Percentiles rank a stretch among this genome's conserved stretches.
These are phyloP conservation scores for Pantherophis alleghaniensis DNA, from an alignment of 2,797 vertebrate species.

Conservation along the genomic window DNA sequence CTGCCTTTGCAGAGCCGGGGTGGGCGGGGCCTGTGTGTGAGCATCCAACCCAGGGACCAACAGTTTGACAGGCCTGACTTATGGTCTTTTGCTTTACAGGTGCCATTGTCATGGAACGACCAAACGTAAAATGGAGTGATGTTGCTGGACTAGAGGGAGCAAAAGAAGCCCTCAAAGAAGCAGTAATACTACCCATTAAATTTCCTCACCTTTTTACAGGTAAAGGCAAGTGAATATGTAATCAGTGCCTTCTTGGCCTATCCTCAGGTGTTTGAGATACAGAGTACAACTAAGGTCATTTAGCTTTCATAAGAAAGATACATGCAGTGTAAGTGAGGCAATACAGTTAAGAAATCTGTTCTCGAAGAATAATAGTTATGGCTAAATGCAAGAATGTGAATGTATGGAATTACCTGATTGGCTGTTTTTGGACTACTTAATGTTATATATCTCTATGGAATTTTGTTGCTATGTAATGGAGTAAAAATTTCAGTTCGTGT, in stretches of 20 bases:
- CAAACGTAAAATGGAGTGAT: slow-evolving; percentile 95
- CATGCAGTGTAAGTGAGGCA: not conserved
- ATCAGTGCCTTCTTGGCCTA: not conserved
- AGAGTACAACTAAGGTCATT: not conserved
- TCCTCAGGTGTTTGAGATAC: not conserved
- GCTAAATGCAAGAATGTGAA: not conserved
- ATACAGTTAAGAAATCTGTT: not conserved
- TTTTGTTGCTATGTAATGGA: not conserved
- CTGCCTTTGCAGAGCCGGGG: too few relatives aligned
- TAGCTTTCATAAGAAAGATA: not conserved
- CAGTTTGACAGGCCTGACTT: not conserved
- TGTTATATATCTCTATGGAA: not conserved
- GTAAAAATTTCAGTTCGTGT: not conserved
- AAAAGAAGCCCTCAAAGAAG: slow-evolving; percentile 98
- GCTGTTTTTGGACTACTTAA: not conserved
- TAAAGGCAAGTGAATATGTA: slow-evolving; percentile 53
- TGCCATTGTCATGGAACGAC: slow-evolving; percentile 96
- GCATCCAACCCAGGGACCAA: too few relatives aligned
- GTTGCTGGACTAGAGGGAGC: slow-evolving; percentile 96
- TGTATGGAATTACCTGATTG: not conserved
- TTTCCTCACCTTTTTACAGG: slow-evolving; percentile 99
- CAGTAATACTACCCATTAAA: slow-evolving; percentile 97
- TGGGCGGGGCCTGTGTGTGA: too few relatives aligned
- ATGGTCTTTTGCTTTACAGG: slow-evolving; percentile 70
- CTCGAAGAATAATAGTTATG: not conserved